Evolutionary conservation across 2,888 invertebrate genomes (phyloP).

Genomic region (Tromatobia lineatoria): DNA sequence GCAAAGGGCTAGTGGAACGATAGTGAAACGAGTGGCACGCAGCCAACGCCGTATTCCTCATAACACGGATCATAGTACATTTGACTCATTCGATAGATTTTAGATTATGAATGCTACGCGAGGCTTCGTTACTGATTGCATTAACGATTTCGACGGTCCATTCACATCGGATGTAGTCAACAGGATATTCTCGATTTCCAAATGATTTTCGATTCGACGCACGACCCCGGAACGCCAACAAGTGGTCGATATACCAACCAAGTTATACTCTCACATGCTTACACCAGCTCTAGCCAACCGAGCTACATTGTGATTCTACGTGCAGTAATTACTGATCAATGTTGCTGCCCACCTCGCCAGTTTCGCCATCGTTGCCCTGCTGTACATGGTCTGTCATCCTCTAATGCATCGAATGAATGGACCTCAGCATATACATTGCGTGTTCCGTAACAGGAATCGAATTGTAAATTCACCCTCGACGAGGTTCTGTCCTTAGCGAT

Average conservation of each 20-base stretch:
- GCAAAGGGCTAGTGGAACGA: constrained; percentile 31
- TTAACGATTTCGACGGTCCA: constrained; percentile 24
- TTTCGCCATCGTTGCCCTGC: constrained; percentile 46
- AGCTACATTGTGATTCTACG: constrained; percentile 79
- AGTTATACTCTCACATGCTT: constrained; percentile 71
- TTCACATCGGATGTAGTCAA: neutral
- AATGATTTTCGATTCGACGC: constrained; percentile 80
- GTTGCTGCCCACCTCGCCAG: constrained; percentile 70
- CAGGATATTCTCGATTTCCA: constrained; percentile 72
- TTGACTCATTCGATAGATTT: constrained; percentile 20
- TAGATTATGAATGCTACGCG: constrained; percentile 26
- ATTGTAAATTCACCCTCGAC: constrained; percentile 58
- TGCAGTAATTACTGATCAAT: constrained; percentile 83
- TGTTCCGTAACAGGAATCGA: constrained; percentile 73
- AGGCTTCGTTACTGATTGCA: constrained; percentile 41
- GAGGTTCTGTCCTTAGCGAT: neutral
- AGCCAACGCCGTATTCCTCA: constrained; percentile 43
- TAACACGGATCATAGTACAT: constrained; percentile 5
- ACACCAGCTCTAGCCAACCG: constrained; percentile 55
- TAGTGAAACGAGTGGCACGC: constrained; percentile 42
- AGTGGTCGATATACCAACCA: constrained; percentile 83
- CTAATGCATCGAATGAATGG: constrained; percentile 14
- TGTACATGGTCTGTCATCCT: constrained; percentile 1
- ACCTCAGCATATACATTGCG: constrained; percentile 47
- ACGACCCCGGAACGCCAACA: constrained; percentile 81